A percentile compares a stretch with the other conserved stretches of the same genome.
These are phyloP conservation scores for Eupelmus urozonus DNA, from an alignment of 2,888 invertebrate genomes.

Conservation along the genomic window DNA sequence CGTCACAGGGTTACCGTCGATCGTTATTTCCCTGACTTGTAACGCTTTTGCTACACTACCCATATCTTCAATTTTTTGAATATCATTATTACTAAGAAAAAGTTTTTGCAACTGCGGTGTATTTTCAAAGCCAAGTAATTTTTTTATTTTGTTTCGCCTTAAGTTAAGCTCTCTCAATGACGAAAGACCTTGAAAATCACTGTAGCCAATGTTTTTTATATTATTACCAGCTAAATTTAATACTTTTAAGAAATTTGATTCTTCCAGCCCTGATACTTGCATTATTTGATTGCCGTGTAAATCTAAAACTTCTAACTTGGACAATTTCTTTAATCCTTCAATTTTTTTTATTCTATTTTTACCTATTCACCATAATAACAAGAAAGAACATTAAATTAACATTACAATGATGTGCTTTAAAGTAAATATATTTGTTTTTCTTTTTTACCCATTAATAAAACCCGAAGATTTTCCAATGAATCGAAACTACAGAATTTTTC, in stretches of 20 bases:
- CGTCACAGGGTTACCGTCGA: slow-evolving; percentile 91
- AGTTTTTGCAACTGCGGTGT: slow-evolving; percentile 87
- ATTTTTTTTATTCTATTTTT: slow-evolving; percentile 92
- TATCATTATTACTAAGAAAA: slow-evolving; percentile 90
- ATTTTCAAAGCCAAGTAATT: slow-evolving; percentile 88
- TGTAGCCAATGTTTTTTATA: slow-evolving; percentile 86
- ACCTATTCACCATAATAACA: slow-evolving; percentile 45
- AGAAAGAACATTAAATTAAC: too few species aligned
- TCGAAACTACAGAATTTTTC: slow-evolving; percentile 90
- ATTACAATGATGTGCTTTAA: not conserved
- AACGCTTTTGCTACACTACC: slow-evolving; percentile 88
- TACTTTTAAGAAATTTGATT: slow-evolving; percentile 88
- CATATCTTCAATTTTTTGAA: slow-evolving; percentile 91
- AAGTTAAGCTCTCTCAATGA: slow-evolving; percentile 92
- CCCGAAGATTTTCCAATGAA: slow-evolving; percentile 87
- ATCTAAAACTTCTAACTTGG: slow-evolving; percentile 93
- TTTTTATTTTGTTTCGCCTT: slow-evolving; percentile 89
- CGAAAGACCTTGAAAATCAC: slow-evolving; percentile 87
- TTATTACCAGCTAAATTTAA: slow-evolving; percentile 96
- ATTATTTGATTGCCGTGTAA: slow-evolving; percentile 94
- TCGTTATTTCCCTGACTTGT: slow-evolving; percentile 88
- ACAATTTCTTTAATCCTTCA: slow-evolving; percentile 85
- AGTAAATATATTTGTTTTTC: not conserved
- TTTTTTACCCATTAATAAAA: slow-evolving; percentile 86
- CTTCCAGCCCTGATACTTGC: slow-evolving; percentile 84